These are phyloP conservation scores for Neodontobutis hainanensis DNA, from an alignment of 2,113 vertebrate species.

Conservation along the genomic window DNA sequence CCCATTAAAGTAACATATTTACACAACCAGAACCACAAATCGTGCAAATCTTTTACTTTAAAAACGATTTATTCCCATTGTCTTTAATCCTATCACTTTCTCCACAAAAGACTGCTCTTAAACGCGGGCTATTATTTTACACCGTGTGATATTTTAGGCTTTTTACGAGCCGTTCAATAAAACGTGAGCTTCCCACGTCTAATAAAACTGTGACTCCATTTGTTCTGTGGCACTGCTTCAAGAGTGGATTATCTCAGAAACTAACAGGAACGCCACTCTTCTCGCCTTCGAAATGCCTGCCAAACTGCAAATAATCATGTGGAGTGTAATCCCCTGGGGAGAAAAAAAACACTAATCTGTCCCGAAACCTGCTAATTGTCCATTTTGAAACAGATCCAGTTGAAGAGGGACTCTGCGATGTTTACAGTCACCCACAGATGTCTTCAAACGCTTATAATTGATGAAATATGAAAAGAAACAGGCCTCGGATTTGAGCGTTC, in stretches of 20 bases:
- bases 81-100: too few relatives aligned
- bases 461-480: slow-evolving; percentile 19
- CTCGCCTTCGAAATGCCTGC: slow-evolving; percentile 32
- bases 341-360: slow-evolving; percentile 53
- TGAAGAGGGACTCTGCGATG: slow-evolving; percentile 46
- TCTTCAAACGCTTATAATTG: slow-evolving; percentile 32
- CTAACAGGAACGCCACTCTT: background rate
- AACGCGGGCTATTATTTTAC: too few relatives aligned
- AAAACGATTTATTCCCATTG: too few relatives aligned
- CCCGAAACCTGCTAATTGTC: slow-evolving; percentile 65
- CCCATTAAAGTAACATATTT: too few relatives aligned
- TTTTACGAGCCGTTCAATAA: too few relatives aligned
- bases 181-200: too few relatives aligned
- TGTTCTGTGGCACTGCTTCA: slow-evolving; percentile 25
- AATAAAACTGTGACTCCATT: too few relatives aligned
- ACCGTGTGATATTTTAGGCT: too few relatives aligned
- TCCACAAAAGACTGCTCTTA: too few relatives aligned
- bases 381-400: slow-evolving; percentile 62
- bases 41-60: too few relatives aligned
- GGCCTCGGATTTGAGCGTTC: background rate
- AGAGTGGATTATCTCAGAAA: slow-evolving; percentile 1
- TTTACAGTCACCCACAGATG: slow-evolving; percentile 46
- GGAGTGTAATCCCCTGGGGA: slow-evolving; percentile 43
- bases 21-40: too few relatives aligned
- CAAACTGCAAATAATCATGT: slow-evolving; percentile 48